Base-by-base conservation (phyloP, 2,113 vertebrate species). In the Heliornis fulica region DNA sequence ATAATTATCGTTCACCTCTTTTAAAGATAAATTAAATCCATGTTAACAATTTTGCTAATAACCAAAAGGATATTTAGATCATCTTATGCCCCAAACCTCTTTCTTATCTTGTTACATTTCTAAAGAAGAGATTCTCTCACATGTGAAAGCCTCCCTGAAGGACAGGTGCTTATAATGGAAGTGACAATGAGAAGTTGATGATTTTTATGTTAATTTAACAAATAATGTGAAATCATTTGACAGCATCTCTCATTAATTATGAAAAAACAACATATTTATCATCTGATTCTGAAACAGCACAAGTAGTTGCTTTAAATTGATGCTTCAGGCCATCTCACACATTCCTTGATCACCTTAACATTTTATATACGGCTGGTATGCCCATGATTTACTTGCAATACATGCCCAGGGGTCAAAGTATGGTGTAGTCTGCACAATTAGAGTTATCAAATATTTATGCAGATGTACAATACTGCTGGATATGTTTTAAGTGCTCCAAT, bases 401-500 rank as follows among this genome's bases (percentile, higher is more conserved):
- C 22, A 71, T 74, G 94, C 90, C 90, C 79, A 93, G 70, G 84
- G 80, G 83, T 81, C 57, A 61, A 89, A 89, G 46, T 34, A 82
- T n/a, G 46, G 87, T 56, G 90, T 65, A 68, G 63, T 75, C 63
- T 81, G 72, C 76, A 69, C 84, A 93, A 66, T 89, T 63, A 94
- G 51, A 81, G 50, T 64, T 63, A 94, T 86, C 87, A 97, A 97
- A 96, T 95, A 94, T 96, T 96, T 87, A 94, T 97, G 89, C 59
- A 83, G 90, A 91, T 77, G 38, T 84, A 57, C 69, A 87, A 65
- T 59, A 87, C 54, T 88, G 68, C 50, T 92, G 66, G 74, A 60
- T 90, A 56, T 68, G 51, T 43, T 92, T 70, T 92, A 83, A 95
- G 78, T 41, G 38, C 26, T 71, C 38, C 54, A 54, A 18, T 32